A percentile compares a stretch with the other conserved stretches of the same genome.
Evolutionary conservation across 1,140 invertebrate species (phyloP).

Genomic region (Wasmannia auropunctata): DNA sequence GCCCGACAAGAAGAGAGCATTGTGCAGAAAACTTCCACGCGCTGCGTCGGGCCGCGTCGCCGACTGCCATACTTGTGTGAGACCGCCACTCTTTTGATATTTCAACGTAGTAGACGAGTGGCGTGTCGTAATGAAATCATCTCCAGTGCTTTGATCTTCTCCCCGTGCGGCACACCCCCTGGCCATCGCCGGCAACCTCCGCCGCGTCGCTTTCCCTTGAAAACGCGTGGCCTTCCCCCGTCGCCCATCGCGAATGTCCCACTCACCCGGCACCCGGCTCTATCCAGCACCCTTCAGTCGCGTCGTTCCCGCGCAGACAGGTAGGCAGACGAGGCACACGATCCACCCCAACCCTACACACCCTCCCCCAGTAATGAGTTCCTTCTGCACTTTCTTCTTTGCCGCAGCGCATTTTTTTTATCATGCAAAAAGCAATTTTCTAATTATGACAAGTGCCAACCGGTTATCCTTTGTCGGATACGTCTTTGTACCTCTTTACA

Average conservation of each 20-base stretch:
- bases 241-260: conserved; percentile 54
- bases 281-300: background rate
- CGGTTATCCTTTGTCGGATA: conserved; percentile 62
- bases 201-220: conserved; percentile 70
- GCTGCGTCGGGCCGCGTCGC: conserved; percentile 47
- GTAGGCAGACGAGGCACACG: conserved; percentile 9
- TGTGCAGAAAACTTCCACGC: conserved; percentile 75
- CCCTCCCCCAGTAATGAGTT: conserved; percentile 64
- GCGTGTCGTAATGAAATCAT: conserved; percentile 85
- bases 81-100: conserved; percentile 84
- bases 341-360: background rate
- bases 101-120: conserved; percentile 83
- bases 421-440: conserved; percentile 72
- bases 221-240: conserved; percentile 65
- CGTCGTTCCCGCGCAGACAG: conserved; percentile 13
- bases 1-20: conserved; percentile 72
- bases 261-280: conserved; percentile 17
- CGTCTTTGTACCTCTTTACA: background rate
- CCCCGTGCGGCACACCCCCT: conserved; percentile 72
- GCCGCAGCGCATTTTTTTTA: conserved; percentile 71
- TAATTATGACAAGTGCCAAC: conserved; percentile 72
- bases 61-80: conserved; percentile 72
- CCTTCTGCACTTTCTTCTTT: conserved; percentile 69
- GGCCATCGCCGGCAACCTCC: conserved; percentile 64
- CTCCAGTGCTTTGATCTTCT: conserved; percentile 84